Conservation (phyloP, 2,888 invertebrate genomes). For the Nephrotoma flavescens region DNA sequence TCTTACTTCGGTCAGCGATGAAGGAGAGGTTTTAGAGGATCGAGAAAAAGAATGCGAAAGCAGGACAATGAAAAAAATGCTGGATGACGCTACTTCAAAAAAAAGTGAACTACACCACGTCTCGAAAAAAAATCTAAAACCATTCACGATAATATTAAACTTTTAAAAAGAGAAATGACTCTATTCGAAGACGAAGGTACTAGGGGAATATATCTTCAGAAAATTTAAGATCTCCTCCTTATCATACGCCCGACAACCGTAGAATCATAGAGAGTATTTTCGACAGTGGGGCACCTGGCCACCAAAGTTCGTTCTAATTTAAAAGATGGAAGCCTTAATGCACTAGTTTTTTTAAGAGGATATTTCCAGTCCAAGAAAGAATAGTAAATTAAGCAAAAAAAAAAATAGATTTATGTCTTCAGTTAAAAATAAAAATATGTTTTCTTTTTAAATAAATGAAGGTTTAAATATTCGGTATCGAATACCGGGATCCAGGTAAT, state of each 20-base stretch:
- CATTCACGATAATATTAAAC: too few species aligned
- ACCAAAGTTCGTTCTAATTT: not conserved
- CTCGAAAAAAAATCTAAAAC: too few species aligned
- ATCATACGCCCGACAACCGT: not conserved
- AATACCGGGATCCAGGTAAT: not conserved
- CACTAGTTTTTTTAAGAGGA: not conserved
- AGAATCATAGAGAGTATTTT: not conserved
- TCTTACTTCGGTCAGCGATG: not conserved
- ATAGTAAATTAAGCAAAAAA: too few species aligned
- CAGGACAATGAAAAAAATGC: too few species aligned
- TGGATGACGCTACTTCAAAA: too few species aligned
- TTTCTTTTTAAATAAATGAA: not conserved
- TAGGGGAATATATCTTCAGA: too few species aligned
- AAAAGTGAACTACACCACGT: too few species aligned
- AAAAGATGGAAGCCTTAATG: not conserved
- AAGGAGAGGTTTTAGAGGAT: not conserved
- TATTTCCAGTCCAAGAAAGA: not conserved
- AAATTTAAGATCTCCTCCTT: not conserved
- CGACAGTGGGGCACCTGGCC: too few species aligned
- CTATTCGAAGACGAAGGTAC: too few species aligned
- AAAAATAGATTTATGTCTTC: not conserved
- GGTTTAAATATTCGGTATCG: not conserved
- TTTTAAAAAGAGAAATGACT: too few species aligned
- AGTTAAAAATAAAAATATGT: not conserved
- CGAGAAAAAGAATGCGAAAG: not conserved